Conservation (phyloP, 2,888 invertebrate species). For the Vanessa cardui region DNA sequence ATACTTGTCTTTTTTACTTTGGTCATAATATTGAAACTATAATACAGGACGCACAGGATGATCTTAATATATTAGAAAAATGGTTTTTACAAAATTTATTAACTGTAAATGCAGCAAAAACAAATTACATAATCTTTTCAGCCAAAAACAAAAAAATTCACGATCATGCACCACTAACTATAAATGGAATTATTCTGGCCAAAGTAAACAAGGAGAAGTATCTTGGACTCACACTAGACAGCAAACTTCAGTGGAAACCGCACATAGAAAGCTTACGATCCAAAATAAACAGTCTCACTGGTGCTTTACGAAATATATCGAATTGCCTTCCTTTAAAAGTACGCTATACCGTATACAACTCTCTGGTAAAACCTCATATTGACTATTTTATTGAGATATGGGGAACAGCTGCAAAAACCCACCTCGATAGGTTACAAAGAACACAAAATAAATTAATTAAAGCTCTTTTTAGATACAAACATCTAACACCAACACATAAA, state of each 20-base stretch:
- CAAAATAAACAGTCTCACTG: constrained; percentile 1
- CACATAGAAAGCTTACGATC: neutral
- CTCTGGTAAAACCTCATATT: constrained; percentile 16
- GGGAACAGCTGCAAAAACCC: neutral
- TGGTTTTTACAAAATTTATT: neutral
- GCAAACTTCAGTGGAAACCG: neutral
- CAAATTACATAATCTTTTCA: constrained; percentile 3
- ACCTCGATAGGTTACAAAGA: neutral
- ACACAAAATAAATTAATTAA: constrained; percentile 2
- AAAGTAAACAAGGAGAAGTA: constrained; percentile 3
- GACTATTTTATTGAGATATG: constrained; percentile 15
- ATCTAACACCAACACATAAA: constrained; percentile 5
- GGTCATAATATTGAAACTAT: neutral
- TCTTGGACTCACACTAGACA: constrained; percentile 3
- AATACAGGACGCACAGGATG: neutral
- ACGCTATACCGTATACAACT: constrained; percentile 10
- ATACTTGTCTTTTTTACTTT: constrained; percentile 1
- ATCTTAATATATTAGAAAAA: neutral
- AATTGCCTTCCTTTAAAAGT: neutral
- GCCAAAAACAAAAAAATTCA: neutral
- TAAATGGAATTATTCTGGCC: neutral
- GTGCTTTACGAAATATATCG: constrained; percentile 2
- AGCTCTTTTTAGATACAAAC: neutral
- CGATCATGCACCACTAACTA: constrained; percentile 1
- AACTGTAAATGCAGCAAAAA: constrained; percentile 1